These are phyloP conservation scores for Leptopilina drosophilae DNA, from an alignment of 2,888 invertebrate species.

Conservation along the genomic window DNA sequence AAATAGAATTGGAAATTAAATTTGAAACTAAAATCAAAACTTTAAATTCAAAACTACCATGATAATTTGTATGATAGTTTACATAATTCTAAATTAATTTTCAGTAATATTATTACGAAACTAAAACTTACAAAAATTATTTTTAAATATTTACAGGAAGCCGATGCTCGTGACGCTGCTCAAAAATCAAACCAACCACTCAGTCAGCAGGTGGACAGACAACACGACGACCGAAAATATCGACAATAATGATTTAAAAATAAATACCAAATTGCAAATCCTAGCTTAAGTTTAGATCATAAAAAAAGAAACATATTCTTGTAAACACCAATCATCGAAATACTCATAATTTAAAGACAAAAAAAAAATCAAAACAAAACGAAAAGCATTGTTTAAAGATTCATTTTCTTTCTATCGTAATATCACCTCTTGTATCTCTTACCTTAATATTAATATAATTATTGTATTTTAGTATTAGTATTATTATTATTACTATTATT, in stretches of 20 bases:
- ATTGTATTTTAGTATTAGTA: slow-evolving; percentile 4
- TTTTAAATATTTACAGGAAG: slow-evolving; percentile 78
- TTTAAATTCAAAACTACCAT: no score
- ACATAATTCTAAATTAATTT: no score
- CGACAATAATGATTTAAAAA: slow-evolving; percentile 55
- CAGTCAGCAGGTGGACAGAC: slow-evolving; percentile 71
- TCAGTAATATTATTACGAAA: no score
- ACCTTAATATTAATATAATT: slow-evolving; percentile 24
- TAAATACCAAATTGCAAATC: slow-evolving; percentile 25
- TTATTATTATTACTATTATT: slow-evolving; percentile 1
- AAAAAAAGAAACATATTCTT: not conserved
- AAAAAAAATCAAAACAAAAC: slow-evolving; percentile 16
- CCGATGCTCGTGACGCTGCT: slow-evolving; percentile 79
- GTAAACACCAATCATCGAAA: slow-evolving; percentile 34
- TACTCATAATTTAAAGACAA: slow-evolving; percentile 24
- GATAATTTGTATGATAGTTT: no score
- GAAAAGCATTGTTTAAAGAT: slow-evolving; percentile 20
- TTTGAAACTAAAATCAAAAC: no score
- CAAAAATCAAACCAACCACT: slow-evolving; percentile 65
- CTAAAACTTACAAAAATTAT: no score
- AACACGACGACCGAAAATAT: slow-evolving; percentile 69
- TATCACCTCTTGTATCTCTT: slow-evolving; percentile 25
- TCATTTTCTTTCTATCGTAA: slow-evolving; percentile 19
- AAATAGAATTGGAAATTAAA: no score
- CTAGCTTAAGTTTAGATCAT: slow-evolving; percentile 26